phyloP scores from a whole-genome alignment of 2,797 vertebrate genomes.

The Chiloscyllium punctatum region DNA sequence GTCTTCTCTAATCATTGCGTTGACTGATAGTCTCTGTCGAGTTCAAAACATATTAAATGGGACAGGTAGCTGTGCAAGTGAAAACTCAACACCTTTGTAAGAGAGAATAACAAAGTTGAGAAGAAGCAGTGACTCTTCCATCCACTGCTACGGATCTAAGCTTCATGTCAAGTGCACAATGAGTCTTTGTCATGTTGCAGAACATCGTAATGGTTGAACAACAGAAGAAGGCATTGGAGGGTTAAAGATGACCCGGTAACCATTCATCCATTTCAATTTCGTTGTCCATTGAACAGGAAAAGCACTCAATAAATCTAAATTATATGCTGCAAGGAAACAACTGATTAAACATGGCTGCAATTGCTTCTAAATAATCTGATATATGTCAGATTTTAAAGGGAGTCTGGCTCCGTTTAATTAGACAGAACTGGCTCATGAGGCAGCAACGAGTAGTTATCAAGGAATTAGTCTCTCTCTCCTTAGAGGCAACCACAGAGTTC shows the following conservation, averaged over 20 bases:
- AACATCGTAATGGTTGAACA: background rate
- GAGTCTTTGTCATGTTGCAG: background rate
- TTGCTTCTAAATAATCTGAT: slow-evolving; percentile 22
- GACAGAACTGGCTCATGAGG: background rate
- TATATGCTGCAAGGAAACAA: slow-evolving; percentile 17
- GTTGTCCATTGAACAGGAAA: slow-evolving; percentile 28
- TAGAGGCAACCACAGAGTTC: background rate
- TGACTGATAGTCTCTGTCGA: background rate
- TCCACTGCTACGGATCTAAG: background rate
- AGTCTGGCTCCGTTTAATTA: slow-evolving; percentile 22
- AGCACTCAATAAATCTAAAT: slow-evolving; percentile 17
- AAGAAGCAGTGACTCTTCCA: background rate
- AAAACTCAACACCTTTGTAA: background rate
- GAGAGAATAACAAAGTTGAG: background rate
- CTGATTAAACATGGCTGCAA: slow-evolving; percentile 28
- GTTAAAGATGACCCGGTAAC: background rate
- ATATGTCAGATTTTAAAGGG: background rate
- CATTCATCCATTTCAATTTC: background rate
- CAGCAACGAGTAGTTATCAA: background rate
- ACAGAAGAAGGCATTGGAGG: background rate
- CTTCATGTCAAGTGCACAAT: background rate
- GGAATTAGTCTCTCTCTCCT: background rate
- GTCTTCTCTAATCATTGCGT: background rate
- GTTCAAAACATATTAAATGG: background rate
- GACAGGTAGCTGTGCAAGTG: background rate